Evolutionary conservation across 1,140 invertebrate genomes (phyloP), one percentile per base, ranked within the genome.

Genomic region (Drosophila arawakana): DNA sequence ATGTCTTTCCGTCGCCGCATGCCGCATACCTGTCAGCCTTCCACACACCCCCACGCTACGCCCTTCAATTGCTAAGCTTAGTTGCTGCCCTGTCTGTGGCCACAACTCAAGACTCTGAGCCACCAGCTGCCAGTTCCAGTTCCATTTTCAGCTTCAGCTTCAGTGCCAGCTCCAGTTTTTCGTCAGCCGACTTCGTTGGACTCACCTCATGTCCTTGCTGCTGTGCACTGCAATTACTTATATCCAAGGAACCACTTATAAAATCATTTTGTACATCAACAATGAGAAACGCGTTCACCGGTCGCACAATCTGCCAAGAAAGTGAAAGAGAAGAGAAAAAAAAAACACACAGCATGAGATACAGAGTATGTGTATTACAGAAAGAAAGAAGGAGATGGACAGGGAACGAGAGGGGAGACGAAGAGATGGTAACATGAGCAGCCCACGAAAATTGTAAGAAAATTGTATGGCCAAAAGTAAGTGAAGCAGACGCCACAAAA

Each of bases 181-280:
- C 58, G 11, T 44, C 75, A 61, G 73, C 39, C 61, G 73, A 80
- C 76, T 83, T 47, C 71, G 49, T 61, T 30, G 55, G 39, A 90
- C 93, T 94, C 82, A 96, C 95, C 94, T 98, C 97, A 35, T 95
- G 94, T 68, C 97, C 97, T 92, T 98, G 96, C 73, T 99, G 97
- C 82, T 97, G 96, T 21, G 98, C 98, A 57, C 97, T 96, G 93
- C 98, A 98, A 81, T 98, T 96, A 91, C 95, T 96, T 81, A 99
- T 97, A 82, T 98, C 96, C 58, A 99, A 94, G 10, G 97, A 97
- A 50, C 98, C 98, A 63, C 96, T 95, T 85, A 99, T 98, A 93
- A 99, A 99, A 93, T 99, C 98, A 93, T 99, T 99, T 93, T 99
- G 98, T 3, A 99, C 98, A 93, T 99, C 98, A 54, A 99, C 97